These are phyloP conservation scores for Dasyurus viverrinus DNA, from an alignment of 2,113 vertebrate species.

Conservation along the genomic window DNA sequence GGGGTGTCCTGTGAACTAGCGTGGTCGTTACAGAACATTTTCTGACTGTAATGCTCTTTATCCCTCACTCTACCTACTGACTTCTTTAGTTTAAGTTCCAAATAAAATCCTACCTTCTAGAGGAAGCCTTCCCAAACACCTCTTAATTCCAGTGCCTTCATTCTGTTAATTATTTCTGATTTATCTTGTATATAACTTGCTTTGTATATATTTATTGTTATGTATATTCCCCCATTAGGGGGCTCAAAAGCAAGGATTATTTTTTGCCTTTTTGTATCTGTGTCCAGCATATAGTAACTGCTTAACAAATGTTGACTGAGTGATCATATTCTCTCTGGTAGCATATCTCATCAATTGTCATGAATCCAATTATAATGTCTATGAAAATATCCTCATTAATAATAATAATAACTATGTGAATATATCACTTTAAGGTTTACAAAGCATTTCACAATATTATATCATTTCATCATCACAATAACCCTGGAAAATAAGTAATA, in stretches of 20 bases:
- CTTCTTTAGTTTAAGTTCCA: neutral
- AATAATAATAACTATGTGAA: neutral
- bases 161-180: neutral
- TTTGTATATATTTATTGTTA: neutral
- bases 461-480: neutral
- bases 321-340: neutral
- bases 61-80: neutral
- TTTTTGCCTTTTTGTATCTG: neutral
- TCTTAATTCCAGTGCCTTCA: neutral
- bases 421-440: neutral
- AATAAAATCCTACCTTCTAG: neutral
- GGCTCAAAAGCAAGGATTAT: neutral
- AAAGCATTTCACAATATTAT: neutral
- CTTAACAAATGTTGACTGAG: neutral
- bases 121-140: neutral
- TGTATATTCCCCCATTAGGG: neutral
- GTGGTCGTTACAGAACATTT: neutral
- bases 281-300: neutral
- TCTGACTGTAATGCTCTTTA: neutral
- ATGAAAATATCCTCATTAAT: neutral
- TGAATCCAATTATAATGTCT: neutral
- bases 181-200: neutral
- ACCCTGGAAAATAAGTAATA: neutral
- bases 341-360: neutral
- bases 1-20: too few relatives aligned